Evolutionary conservation across 2,888 invertebrate genomes (phyloP).

Genomic region (Phaedon cochleariae): DNA sequence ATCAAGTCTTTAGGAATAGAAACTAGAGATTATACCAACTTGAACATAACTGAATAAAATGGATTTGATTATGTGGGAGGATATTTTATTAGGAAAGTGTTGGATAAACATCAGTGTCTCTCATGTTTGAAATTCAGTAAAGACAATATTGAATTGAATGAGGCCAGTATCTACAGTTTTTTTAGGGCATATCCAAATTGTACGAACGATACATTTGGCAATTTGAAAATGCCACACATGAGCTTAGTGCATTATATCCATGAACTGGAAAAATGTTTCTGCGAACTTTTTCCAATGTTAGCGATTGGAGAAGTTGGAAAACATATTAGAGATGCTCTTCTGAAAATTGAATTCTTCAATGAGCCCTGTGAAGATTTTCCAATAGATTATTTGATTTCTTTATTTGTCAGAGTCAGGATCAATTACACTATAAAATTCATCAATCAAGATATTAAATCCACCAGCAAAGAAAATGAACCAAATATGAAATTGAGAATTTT

Average conservation of each 20-base stretch:
- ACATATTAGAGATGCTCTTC: not conserved
- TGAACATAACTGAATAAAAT: constrained; percentile 26
- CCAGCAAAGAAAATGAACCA: not conserved
- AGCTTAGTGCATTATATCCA: constrained; percentile 18
- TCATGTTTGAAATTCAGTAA: constrained; percentile 22
- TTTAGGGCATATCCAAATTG: constrained; percentile 27
- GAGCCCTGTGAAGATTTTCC: constrained; percentile 1
- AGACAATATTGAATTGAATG: not conserved
- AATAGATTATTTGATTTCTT: not conserved
- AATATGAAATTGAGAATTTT: not conserved
- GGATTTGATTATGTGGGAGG: constrained; percentile 31
- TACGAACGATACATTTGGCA: constrained; percentile 15
- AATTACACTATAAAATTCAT: not conserved
- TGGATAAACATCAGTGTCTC: constrained; percentile 24
- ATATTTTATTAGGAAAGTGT: constrained; percentile 25
- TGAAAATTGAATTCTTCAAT: not conserved
- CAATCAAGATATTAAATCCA: not conserved
- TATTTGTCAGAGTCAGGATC: constrained; percentile 8
- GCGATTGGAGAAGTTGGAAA: not conserved
- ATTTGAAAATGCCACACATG: constrained; percentile 19
- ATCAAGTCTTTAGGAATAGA: not conserved
- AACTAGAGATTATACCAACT: constrained; percentile 24
- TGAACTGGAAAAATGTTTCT: constrained; percentile 20
- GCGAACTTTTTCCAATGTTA: constrained; percentile 10
- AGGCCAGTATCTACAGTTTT: constrained; percentile 20